phyloP scores from a whole-genome alignment of 2,113 vertebrate species.

The Rhabdornis inornatus region DNA sequence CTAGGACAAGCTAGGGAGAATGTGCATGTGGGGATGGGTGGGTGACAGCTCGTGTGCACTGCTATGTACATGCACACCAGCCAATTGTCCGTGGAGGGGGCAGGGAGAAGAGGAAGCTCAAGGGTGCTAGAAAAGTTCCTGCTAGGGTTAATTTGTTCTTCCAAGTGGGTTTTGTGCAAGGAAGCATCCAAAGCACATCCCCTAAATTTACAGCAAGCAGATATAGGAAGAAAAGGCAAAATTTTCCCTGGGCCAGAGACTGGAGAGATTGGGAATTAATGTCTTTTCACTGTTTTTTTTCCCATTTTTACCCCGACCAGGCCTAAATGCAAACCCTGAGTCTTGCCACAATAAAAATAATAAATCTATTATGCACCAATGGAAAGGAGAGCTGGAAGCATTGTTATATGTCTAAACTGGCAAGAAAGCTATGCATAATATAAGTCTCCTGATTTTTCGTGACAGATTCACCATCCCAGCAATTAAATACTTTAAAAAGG shows the following conservation, averaged over 20 bases:
- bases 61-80: neutral
- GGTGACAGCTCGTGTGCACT: neutral
- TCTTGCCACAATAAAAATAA: neutral
- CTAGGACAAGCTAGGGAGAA: neutral
- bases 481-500: conserved; percentile 39
- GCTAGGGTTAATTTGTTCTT: neutral
- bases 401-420: neutral
- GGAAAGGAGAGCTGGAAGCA: neutral
- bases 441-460: neutral
- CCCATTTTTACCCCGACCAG: neutral
- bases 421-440: neutral
- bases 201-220: neutral
- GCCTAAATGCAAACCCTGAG: neutral
- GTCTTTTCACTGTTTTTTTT: neutral
- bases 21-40: rapidly evolving
- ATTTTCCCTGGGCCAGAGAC: neutral
- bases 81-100: neutral
- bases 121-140: neutral
- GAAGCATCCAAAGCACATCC: neutral
- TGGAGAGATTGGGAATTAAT: neutral
- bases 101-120: neutral
- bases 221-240: neutral
- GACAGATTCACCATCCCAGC: neutral
- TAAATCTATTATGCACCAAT: neutral
- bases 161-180: neutral